Conservation (phyloP, 2,113 vertebrate genomes). For the Azemiops feae region DNA sequence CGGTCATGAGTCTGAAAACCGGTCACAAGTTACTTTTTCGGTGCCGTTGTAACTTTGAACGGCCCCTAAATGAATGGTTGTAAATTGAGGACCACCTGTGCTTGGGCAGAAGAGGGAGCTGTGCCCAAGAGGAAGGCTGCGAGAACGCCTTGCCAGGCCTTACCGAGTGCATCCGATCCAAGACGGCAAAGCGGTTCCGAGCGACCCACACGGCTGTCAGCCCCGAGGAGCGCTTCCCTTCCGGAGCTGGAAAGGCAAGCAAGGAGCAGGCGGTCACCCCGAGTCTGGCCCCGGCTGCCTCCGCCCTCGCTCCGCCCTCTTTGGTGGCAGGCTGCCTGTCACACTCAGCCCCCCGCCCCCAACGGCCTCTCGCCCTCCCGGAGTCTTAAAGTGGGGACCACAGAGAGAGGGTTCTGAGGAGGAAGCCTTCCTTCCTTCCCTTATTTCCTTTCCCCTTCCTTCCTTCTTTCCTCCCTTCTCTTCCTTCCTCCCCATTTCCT, state of each 20-base stretch:
- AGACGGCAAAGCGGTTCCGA: constrained; percentile 91
- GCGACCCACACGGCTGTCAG: constrained; percentile 98
- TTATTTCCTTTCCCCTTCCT: accelerated
- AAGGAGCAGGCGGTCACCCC: constrained; percentile 16
- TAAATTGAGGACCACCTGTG: neutral
- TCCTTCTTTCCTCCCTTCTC: too few relatives aligned
- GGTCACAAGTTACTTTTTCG: too few relatives aligned
- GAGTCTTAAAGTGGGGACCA: constrained; percentile 34
- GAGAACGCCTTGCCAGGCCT: constrained; percentile 23
- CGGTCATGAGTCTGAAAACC: neutral
- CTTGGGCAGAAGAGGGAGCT: neutral
- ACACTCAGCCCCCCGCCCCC: too few relatives aligned
- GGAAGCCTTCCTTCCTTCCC: constrained; percentile 1
- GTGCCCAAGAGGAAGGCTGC: neutral
- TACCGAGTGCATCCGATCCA: constrained; percentile 97
- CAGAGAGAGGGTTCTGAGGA: constrained; percentile 42
- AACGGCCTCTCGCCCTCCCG: neutral
- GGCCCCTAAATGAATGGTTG: neutral
- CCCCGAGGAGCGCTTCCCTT: constrained; percentile 94
- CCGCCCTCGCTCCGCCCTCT: too few relatives aligned
- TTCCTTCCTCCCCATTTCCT: too few relatives aligned
- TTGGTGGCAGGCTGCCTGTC: too few relatives aligned
- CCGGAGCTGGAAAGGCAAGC: constrained; percentile 78
- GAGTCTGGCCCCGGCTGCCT: constrained; percentile 41
- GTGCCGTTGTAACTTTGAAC: neutral